Base-by-base conservation (phyloP, 1,140 invertebrate genomes). In the Pristionchus pacificus region DNA sequence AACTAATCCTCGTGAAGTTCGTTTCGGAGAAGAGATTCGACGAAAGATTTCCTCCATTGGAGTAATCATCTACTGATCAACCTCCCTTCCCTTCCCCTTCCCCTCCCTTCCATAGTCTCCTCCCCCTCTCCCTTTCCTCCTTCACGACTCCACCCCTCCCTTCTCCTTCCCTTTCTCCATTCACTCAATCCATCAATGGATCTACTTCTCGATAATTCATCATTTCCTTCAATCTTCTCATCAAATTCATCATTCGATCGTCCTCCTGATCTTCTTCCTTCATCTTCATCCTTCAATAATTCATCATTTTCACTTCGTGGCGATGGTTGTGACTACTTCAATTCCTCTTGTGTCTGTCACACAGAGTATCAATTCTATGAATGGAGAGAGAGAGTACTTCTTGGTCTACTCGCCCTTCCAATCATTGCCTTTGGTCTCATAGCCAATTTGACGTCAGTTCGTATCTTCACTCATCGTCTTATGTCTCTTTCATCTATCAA, bases 391-490 rank as follows among this genome's bases (percentile, higher is more conserved):
- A 64, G 60, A 61, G 27, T 76, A n/a, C 25, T 76, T 2, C 63
- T 76, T 2, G 75, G 75, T 28, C 75, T 77, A 3, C 57, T 77
- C 28, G 74, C 74, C 14, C 65, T 77, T 1, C 74, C 74, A 25
- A 61, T 77, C 24, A 73, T 77, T 25, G 64, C 68, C 33, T 77
- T 77, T 31, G 76, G 76, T 14, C 66, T 77, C 13, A 27, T 68
- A 2, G 76, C 76, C 15, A 77, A 77, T 62, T 24, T 76, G 2
- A 71, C 71, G 0, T 77, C 74, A 13, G 60, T 72, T 33, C 57
- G 71, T 0, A 70, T 77, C 38, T 77, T 77, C 70, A 77, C 74
- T 0, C 76, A 77, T 65, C 65, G 71, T 27, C 67, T 77, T 24
- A 77, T 77, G 74, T 66, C 62, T 1, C 60, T 65, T 1, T 77